phyloP scores from a whole-genome alignment of 1,140 invertebrate genomes.

The Lepidurus arcticus region DNA sequence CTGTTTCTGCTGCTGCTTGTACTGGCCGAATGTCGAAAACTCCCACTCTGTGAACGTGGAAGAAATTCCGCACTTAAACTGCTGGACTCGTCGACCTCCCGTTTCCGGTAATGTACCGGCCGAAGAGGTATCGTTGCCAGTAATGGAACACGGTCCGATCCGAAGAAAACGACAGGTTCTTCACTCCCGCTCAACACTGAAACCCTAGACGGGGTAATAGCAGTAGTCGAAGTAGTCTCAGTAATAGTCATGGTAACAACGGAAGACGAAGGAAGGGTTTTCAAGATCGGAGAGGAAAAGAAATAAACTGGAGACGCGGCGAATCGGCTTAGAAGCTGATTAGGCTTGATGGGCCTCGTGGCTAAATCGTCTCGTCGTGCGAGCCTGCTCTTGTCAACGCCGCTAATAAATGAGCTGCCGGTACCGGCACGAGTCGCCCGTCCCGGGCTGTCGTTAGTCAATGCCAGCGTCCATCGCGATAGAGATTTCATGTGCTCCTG shows the following conservation, averaged over 20 bases:
- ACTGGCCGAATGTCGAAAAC: background rate
- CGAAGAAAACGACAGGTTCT: background rate
- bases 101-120: constrained; percentile 2
- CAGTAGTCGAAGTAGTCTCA: background rate
- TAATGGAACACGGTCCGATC: constrained; percentile 12
- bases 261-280: background rate
- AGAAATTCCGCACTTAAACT: background rate
- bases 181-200: background rate
- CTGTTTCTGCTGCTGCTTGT: background rate
- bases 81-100: background rate
- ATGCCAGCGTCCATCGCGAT: background rate
- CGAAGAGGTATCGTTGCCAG: background rate
- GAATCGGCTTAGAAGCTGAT: background rate
- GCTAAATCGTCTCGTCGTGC: background rate
- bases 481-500: background rate
- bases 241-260: background rate
- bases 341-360: constrained; percentile 1
- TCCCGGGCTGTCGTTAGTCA: background rate
- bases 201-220: background rate
- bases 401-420: background rate
- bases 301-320: background rate
- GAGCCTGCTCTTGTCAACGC: background rate
- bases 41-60: background rate
- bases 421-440: background rate
- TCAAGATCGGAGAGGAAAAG: background rate